These are phyloP conservation scores for Drosophila nigricruria DNA, from an alignment of 2,888 invertebrate genomes.

Conservation along the genomic window DNA sequence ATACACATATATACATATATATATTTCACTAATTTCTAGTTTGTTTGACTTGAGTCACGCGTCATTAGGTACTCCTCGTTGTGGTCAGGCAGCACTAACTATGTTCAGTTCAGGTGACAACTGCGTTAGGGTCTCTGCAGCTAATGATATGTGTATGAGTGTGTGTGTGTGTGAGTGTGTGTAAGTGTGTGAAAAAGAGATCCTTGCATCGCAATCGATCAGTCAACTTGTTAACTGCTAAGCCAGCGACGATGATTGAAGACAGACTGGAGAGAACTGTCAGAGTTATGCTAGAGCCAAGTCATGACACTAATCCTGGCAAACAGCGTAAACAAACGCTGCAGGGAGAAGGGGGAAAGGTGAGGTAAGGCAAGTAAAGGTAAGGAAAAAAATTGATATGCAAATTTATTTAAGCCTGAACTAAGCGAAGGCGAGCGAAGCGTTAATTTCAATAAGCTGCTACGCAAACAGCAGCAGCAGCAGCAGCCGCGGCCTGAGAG, in stretches of 20 bases:
- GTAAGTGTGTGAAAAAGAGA: slow-evolving; percentile 50
- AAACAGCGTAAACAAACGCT: slow-evolving; percentile 46
- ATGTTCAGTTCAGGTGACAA: slow-evolving; percentile 35
- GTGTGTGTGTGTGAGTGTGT: not conserved
- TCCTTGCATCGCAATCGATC: slow-evolving; percentile 47
- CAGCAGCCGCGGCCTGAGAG: slow-evolving; percentile 29
- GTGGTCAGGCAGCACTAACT: slow-evolving; percentile 20
- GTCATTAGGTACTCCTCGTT: slow-evolving; percentile 66
- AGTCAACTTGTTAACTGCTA: slow-evolving; percentile 37
- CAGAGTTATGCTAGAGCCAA: slow-evolving; percentile 17
- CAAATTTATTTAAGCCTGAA: slow-evolving; percentile 76
- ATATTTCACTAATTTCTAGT: slow-evolving; percentile 55
- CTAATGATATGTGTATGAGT: no score
- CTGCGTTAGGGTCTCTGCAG: slow-evolving; percentile 15
- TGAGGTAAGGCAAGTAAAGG: not conserved
- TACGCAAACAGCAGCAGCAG: slow-evolving; percentile 53
- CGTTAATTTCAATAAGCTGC: slow-evolving; percentile 75
- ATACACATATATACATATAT: not conserved
- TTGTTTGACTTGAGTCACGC: slow-evolving; percentile 63
- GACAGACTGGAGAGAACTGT: slow-evolving; percentile 31
- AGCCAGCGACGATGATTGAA: slow-evolving; percentile 67
- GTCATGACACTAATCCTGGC: slow-evolving; percentile 71
- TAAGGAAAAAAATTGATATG: slow-evolving; percentile 56
- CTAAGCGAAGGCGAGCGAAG: slow-evolving; percentile 53
- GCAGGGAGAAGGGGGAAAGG: not conserved